Conservation (phyloP, 2,113 vertebrate species). For the Cnemophilus loriae region DNA sequence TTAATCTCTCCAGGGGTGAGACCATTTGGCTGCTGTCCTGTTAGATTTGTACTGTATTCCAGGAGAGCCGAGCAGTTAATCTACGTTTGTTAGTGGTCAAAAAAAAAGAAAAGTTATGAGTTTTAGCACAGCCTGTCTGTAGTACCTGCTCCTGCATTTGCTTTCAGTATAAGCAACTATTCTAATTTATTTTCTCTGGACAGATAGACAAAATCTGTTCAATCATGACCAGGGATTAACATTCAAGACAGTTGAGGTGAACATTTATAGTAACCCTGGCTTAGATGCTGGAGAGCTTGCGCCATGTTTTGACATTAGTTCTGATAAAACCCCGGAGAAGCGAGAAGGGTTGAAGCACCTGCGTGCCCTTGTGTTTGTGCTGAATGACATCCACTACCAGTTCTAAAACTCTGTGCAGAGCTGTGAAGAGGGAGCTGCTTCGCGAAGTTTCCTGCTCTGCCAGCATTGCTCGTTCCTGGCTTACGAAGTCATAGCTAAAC, state of each 20-base stretch:
- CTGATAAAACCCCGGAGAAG: not conserved
- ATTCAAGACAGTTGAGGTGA: not conserved
- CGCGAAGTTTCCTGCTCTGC: not conserved
- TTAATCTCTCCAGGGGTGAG: not conserved
- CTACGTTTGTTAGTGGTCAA: not conserved
- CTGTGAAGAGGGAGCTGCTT: not conserved
- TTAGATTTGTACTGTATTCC: not conserved
- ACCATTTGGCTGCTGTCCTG: not conserved
- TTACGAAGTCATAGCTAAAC: not conserved
- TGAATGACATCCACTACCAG: not conserved
- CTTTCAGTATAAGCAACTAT: not conserved
- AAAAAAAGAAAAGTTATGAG: not conserved
- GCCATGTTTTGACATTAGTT: not conserved
- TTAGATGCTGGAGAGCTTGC: not conserved
- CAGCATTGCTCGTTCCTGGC: not conserved
- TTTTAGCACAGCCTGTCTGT: not conserved
- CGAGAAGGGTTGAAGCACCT: not conserved
- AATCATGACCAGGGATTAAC: not conserved
- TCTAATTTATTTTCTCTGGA: not conserved
- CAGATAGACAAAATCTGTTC: not conserved
- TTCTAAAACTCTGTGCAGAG: not conserved
- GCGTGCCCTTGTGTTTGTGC: not conserved
- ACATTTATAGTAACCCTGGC: not conserved
- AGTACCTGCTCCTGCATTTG: not conserved
- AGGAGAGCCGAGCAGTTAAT: not conserved